phyloP scores from a whole-genome alignment of 2,113 vertebrate species.

The Catharus fuscescens region DNA sequence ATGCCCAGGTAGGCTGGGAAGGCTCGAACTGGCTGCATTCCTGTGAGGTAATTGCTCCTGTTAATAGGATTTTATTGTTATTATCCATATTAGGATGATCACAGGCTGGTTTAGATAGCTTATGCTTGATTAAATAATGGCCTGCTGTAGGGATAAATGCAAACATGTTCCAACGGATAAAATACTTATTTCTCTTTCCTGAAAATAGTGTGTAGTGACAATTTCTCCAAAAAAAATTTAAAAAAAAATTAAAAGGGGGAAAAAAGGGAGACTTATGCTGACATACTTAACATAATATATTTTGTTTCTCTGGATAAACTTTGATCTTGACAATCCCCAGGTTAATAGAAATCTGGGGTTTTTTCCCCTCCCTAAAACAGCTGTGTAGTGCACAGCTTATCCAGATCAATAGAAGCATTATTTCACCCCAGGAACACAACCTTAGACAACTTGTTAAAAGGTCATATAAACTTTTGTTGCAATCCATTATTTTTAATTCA shows the following conservation, averaged over 20 bases:
- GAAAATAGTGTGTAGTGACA: neutral
- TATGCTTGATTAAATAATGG: neutral
- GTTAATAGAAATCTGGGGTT: neutral
- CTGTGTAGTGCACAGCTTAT: neutral
- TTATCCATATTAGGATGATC: neutral
- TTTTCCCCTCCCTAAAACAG: neutral
- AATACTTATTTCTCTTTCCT: neutral
- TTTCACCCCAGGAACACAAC: neutral
- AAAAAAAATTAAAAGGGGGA: rapidly evolving
- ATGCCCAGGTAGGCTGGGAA: neutral
- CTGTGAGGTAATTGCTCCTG: neutral
- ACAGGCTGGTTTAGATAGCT: neutral
- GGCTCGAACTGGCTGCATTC: neutral
- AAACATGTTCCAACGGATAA: neutral
- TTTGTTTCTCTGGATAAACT: neutral
- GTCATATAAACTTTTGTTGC: slow-evolving; percentile 23
- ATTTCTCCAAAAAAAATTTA: neutral
- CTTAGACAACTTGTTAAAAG: slow-evolving; percentile 11
- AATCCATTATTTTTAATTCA: slow-evolving; percentile 49
- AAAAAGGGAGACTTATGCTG: neutral
- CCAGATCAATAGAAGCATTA: neutral
- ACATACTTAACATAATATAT: neutral
- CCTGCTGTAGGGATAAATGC: neutral
- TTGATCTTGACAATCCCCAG: neutral
- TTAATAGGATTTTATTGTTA: slow-evolving; percentile 11